Evolutionary conservation across 1,140 invertebrate species (phyloP), one percentile per base, ranked within the genome.

Genomic region (Lasaia peninsularis): DNA sequence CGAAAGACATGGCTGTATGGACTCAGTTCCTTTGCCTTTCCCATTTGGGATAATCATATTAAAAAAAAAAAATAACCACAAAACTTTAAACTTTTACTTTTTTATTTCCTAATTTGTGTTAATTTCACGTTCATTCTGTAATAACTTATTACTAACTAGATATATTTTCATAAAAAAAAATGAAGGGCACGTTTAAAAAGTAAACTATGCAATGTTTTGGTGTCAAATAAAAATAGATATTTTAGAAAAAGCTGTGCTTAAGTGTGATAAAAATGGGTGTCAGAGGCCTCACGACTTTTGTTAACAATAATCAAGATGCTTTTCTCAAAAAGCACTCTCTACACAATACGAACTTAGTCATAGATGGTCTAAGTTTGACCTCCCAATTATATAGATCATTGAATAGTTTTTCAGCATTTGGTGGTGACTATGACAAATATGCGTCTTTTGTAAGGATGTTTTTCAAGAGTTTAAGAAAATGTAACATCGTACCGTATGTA

Each of bases 381-480:
- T 92, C 92, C 55, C 93, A 94, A 70, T 71, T 98, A 0, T 97
- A 96, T 68, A 90, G 89, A 62, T 89, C 86, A 54, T 80, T 92
- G 2, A 92, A 91, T 55, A 89, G 90, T 52, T 92, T 94, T 67
- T 93, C 92, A 44, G 91, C 92, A 0, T 98, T 96, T 84, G 96
- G 96, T 12, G 97, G 97, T 0, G 96, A 98, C 80, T 98, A 97
- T 73, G 94, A 97, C 68, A 92, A 92, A 67, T 96, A 92, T 81
- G 92, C 91, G 2, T 71, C 90, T 12, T 84, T 85, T 18, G 89
- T 95, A 6, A 80, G 84, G 37, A 88, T 92, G 11, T 97, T 97
- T 71, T 96, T 98, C 69, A 86, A 92, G 8, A 80, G 92, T 9
- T 85, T 98, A 2, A 75, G 83, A 48, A 91, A 92, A 74, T 97